Evolutionary conservation across 2,888 invertebrate genomes (phyloP), one percentile per base, ranked within the genome.

Genomic region (Drosophila anomelani): DNA sequence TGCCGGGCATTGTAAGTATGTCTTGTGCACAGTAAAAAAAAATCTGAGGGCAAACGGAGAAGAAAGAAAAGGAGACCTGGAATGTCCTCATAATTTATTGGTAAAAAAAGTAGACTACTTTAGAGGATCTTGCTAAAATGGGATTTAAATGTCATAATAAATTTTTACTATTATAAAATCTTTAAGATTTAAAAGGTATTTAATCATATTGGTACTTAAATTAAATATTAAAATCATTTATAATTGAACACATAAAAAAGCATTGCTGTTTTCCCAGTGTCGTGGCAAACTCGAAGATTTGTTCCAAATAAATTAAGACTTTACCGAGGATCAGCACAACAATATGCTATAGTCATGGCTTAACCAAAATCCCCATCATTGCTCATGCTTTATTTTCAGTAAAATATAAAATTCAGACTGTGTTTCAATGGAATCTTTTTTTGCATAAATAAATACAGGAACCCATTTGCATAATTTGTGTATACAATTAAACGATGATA

Each of bases 401-500:
- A 13, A 43, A 23, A 13, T 46, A 13, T 8, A 15, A 26, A 15
- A 26, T 46, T 9, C 46, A 2, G 15, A 1, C 3, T 13, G 13
- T 44, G 23, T 41, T 17, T 3, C 3, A 8, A 3, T 3, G n/a
- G 8, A 8, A 39, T 17, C 15, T 7, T 15, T 44, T 26, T 8
- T 29, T 29, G 2, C 3, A 3, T 20, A 51, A 13, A 51, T 36
- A 23, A 36, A 10, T 23, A 20, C 36, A 15, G 34, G 3, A 53
- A 53, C 20, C 20, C 3, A 23, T 23, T 51, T 15, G 51, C 36
- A 53, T 36, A 53, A 36, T 36, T 53, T 53, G 51, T 53, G 36
- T 9, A 36, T 53, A 53, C 36, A 53, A 36, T 36, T 23, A 53
- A 36, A 20, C 51, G 34, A 34, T 53, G 15, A 36, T 53, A 53